phyloP scores from a whole-genome alignment of 2,113 vertebrate species.

The Lophotis ruficrista region DNA sequence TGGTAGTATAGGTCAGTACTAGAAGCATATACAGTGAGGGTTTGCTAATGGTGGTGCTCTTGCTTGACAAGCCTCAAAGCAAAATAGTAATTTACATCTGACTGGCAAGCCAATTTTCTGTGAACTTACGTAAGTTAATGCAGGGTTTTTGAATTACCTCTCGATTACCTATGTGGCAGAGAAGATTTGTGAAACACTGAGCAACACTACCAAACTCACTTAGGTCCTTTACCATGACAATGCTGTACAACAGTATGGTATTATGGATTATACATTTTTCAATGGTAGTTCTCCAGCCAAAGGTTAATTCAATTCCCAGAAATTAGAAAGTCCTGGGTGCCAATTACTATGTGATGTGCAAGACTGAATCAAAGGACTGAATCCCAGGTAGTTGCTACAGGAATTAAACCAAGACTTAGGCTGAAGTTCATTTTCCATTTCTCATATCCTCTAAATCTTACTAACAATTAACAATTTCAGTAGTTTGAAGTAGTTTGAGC shows the following conservation, averaged over 20 bases:
- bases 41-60: background rate
- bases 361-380: background rate
- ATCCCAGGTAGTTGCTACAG: background rate
- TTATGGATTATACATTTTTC: slow-evolving; percentile 3
- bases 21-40: background rate
- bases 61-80: background rate
- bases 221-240: background rate
- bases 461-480: background rate
- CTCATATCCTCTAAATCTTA: background rate
- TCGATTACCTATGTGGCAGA: background rate
- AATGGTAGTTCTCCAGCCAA: background rate
- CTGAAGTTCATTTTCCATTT: background rate
- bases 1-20: background rate
- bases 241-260: background rate
- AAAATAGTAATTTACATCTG: background rate
- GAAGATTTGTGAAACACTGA: background rate
- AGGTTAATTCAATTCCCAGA: slow-evolving; percentile 16
- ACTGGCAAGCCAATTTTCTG: background rate
- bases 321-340: background rate
- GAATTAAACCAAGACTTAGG: background rate
- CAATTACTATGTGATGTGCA: background rate
- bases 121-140: background rate
- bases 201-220: background rate
- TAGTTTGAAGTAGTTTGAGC: background rate
- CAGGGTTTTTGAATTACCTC: background rate